phyloP scores from a whole-genome alignment of 2,797 vertebrate species.

The Monodelphis domestica region DNA sequence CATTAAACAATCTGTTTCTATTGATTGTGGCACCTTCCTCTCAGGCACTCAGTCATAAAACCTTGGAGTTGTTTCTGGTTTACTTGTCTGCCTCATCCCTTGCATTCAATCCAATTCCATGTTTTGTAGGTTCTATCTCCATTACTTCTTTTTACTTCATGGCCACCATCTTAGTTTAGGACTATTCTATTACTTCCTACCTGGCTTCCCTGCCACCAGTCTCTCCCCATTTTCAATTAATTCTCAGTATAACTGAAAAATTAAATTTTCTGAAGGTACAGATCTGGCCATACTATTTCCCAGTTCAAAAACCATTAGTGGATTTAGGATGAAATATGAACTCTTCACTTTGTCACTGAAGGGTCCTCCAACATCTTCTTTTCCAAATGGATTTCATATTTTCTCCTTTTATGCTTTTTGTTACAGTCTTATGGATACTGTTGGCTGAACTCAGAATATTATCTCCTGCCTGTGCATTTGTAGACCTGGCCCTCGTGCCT shows the following conservation, averaged over 20 bases:
- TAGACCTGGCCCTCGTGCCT: not conserved
- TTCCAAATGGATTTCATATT: not conserved
- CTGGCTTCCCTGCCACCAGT: not conserved
- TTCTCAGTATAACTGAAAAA: not conserved
- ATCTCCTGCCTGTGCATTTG: not conserved
- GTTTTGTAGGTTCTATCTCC: not conserved
- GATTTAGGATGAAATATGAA: not conserved
- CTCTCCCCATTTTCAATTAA: not conserved
- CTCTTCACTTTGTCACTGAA: not conserved
- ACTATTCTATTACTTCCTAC: not conserved
- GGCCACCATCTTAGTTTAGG: not conserved
- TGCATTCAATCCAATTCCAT: not conserved
- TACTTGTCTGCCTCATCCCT: not conserved
- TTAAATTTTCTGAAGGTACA: not conserved
- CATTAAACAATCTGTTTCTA: not conserved
- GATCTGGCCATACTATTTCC: not conserved
- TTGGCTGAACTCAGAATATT: not conserved
- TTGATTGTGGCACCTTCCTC: not conserved
- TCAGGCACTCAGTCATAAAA: not conserved
- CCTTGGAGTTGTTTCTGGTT: not conserved
- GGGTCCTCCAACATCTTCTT: not conserved
- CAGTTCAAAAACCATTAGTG: not conserved
- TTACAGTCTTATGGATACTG: not conserved
- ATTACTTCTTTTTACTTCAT: not conserved
- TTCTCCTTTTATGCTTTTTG: not conserved